Conservation (phyloP, 1,140 invertebrate species). For the Mycetomoellerius zeteki region DNA sequence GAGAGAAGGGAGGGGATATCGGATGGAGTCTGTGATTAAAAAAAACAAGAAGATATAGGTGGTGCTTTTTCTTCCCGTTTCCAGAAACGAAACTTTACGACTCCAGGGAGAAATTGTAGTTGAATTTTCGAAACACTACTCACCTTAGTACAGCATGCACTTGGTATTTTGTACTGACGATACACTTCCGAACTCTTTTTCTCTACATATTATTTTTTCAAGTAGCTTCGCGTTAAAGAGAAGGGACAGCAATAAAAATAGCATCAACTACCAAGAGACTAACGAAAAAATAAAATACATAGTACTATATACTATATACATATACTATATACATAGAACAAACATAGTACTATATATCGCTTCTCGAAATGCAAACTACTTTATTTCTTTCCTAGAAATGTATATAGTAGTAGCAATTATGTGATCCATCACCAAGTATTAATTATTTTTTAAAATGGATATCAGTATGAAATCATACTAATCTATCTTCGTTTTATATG, state of each 20-base stretch:
- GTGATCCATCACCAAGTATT: slow-evolving; percentile 24
- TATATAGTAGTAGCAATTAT: not conserved
- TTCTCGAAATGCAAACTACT: not conserved
- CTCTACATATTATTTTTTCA: not conserved
- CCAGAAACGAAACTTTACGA: slow-evolving; percentile 48
- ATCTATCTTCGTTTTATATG: slow-evolving; percentile 45
- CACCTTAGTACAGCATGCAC: not conserved
- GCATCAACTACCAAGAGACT: not conserved
- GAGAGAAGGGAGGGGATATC: too few relatives aligned
- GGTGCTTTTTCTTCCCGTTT: not conserved
- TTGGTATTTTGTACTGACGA: slow-evolving; percentile 24
- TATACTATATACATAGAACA: not conserved
- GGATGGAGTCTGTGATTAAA: slow-evolving; percentile 11
- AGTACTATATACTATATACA: too few relatives aligned
- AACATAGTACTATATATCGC: not conserved
- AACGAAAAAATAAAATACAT: slow-evolving; percentile 4
- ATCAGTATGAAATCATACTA: slow-evolving; percentile 30
- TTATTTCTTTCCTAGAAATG: not conserved
- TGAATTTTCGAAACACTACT: slow-evolving; percentile 7
- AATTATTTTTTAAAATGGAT: slow-evolving; percentile 41
- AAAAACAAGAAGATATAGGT: slow-evolving; percentile 31
- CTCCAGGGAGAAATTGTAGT: slow-evolving; percentile 53
- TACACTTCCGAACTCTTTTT: slow-evolving; percentile 25
- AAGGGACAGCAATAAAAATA: not conserved
- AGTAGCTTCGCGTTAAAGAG: slow-evolving; percentile 3